phyloP scores from a whole-genome alignment of 2,113 vertebrate species.

The Indicator indicator region DNA sequence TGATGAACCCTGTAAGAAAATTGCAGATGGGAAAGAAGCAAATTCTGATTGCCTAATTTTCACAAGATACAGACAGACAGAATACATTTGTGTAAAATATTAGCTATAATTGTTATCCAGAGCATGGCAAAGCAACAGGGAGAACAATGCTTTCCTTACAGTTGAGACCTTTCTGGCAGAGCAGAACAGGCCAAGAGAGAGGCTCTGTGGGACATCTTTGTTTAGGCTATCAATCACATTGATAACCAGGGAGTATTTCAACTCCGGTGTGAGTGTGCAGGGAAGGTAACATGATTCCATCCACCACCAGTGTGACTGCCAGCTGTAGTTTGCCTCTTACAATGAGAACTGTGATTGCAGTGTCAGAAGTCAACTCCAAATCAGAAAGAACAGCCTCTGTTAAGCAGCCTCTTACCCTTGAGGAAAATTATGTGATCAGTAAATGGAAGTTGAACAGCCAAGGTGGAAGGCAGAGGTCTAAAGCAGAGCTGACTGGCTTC shows the following conservation, averaged over 20 bases:
- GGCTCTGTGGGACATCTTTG: neutral
- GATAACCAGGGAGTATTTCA: neutral
- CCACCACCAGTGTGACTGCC: neutral
- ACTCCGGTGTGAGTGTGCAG: neutral
- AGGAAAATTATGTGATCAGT: neutral
- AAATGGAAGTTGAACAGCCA: neutral
- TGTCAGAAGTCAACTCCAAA: neutral
- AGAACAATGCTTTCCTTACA: neutral
- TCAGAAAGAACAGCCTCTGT: neutral
- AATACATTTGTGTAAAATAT: constrained; percentile 11
- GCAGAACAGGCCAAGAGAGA: neutral
- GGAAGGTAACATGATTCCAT: neutral
- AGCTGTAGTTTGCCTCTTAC: neutral
- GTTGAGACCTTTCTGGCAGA: neutral
- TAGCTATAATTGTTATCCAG: neutral
- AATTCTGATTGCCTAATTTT: neutral
- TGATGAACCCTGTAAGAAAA: constrained; percentile 35
- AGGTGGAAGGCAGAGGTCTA: neutral
- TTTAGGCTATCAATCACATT: neutral
- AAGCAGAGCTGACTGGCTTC: neutral
- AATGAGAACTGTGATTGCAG: neutral
- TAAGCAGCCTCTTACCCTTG: neutral
- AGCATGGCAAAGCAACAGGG: neutral
- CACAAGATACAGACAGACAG: neutral
- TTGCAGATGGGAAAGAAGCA: neutral